Evolutionary conservation across 2,888 invertebrate genomes (phyloP), one percentile per base, ranked within the genome.

Genomic region (Lepeophtheirus nordmannii): DNA sequence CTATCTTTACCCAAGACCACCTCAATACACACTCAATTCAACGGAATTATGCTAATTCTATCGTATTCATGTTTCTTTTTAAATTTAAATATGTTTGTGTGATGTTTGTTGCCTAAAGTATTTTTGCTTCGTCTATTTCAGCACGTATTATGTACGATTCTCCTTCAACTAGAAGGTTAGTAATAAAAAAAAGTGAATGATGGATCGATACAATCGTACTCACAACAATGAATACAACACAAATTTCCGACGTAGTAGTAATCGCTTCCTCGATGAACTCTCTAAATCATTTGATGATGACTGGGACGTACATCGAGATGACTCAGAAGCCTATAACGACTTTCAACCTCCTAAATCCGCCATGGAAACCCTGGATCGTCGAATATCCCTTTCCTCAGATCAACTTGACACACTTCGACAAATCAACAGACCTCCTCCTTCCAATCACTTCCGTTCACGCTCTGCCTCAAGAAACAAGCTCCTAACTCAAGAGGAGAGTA

Each of bases 321-420:
- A 46, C 17, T 46, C 53, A 1, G 53, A 8, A 46, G 53, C 53
- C 53, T 46, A n/a, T 17, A 8, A 46, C 3, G 53, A 46, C n/a
- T 46, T 46, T 17, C 53, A 17, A n/a, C 53, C 53, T 46, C 53
- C 53, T 14, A 46, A 17, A 46, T 46, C 53, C 39, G 17, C 60
- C 37, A 66, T 66, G 66, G 58, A 66, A 46, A 66, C 66, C 5
- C 41, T 66, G 46, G 66, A 66, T 41, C 58, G 59, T 9, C 58
- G 66, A 11, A 66, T 66, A 40, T 66, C 66, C 39, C 58, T 40
- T 17, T 39, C 39, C 60, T 58, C 59, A 14, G 66, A 66, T 61
- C 41, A 66, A 14, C 41, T 66, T 22, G 66, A 66, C 59, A 66
- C 66, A 10, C 56, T 66, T 2, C 23, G 58, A 30, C 38, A 58